phyloP scores from a whole-genome alignment of 2,888 invertebrate genomes.

The Hylaea fasciaria region DNA sequence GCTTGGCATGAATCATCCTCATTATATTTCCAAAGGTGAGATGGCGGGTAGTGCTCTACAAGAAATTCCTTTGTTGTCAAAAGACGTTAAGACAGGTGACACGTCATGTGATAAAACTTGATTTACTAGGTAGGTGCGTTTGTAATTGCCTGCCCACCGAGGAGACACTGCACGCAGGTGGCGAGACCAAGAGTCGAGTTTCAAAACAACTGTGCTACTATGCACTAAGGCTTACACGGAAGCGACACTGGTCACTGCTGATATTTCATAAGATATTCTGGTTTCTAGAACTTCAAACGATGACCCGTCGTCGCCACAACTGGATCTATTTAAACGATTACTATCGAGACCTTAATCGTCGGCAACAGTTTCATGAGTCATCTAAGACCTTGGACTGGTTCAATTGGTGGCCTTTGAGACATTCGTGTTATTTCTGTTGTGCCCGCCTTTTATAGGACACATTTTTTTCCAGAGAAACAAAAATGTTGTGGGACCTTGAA shows the following conservation, averaged over 20 bases:
- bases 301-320: conserved; percentile 15
- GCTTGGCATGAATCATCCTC: no score
- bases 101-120: conserved; percentile 30
- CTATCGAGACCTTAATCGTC: neutral
- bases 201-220: conserved; percentile 64
- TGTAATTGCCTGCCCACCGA: conserved; percentile 30
- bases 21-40: neutral
- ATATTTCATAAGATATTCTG: conserved; percentile 58
- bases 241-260: conserved; percentile 51
- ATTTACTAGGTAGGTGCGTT: conserved; percentile 32
- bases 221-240: conserved; percentile 60
- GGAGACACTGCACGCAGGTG: conserved; percentile 49
- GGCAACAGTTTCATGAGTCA: conserved; percentile 13
- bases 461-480: conserved; percentile 14
- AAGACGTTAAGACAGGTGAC: conserved; percentile 12
- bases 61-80: conserved; percentile 11
- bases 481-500: conserved; percentile 18
- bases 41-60: neutral
- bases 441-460: conserved; percentile 3
- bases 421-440: conserved; percentile 22
- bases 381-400: conserved; percentile 23
- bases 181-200: conserved; percentile 51
- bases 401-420: conserved; percentile 22
- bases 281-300: conserved; percentile 37
- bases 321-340: conserved; percentile 12